Base-by-base conservation (phyloP, 2,888 invertebrate species). In the Therioaphis trifolii region DNA sequence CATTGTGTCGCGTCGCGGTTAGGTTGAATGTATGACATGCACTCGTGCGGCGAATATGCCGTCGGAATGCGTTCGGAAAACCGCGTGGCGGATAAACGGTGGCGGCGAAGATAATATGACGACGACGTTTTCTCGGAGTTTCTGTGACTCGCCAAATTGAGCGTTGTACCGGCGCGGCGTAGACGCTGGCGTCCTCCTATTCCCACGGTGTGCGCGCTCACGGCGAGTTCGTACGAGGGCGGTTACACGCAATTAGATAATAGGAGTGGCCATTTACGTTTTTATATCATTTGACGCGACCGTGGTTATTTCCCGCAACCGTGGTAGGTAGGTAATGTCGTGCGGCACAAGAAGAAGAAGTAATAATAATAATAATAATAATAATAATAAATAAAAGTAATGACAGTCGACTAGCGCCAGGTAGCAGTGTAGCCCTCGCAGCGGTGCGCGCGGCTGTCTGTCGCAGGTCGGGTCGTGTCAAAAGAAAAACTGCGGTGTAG, bases 231-330 rank as follows among this genome's bases (percentile, higher is more conserved):
- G 24, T 24, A 46, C 69, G 52, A 21, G 52, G 72, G 52, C 27
- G 72, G 52, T 52, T 35, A 29, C 27, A 14, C 75, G 75, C 58
- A 75, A 75, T 75, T 75, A 61, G 35, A 21, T 61, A 75, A 27
- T 21, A 27, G 49, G 21, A 11, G 29, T 63, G 63, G 72, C 29
- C 72, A 49, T 72, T 72, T 72, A 46, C 29, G 72, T 49, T 49
- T 49, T 52, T 35, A 35, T 35, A 7, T 35, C 35, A 7, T 35
- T n/a, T 35, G 35, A 5, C 35, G 35, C 35, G 35, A 35, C 35
- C 4, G 7, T n/a, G n/a, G n/a, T n/a, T n/a, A 35, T 7, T 7
- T 7, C 35, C 35, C 35, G 7, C 35, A 3, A 3, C 35, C 4
- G 35, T 3, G 35, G 35, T 5, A 7, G 35, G 35, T 3, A 35